Base-by-base conservation (phyloP, 2,888 invertebrate genomes). In the Endotricha flammealis region DNA sequence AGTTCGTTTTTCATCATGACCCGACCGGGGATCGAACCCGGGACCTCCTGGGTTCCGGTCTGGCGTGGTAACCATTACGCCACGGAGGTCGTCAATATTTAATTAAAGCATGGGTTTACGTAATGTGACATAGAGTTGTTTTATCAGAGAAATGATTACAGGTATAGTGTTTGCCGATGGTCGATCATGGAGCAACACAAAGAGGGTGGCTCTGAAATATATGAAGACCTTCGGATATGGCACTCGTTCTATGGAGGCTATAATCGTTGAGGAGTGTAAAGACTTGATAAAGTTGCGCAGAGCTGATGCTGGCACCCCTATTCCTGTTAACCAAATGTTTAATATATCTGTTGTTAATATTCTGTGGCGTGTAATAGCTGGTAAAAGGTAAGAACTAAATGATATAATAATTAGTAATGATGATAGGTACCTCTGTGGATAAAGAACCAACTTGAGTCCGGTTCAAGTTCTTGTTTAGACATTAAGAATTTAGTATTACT, bases 161-260 rank as follows among this genome's bases (percentile, higher is more conserved):
- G 92, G 93, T 0, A 73, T 93, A 16, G 88, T 92, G 1, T 93
- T 93, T 57, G 87, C 89, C 4, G 93, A 94, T 39, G 93, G 93
- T 0, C 56, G 72, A 0, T 67, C 85, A 4, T 93, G 93, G 92
- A 78, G 75, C 6, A 88, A 88, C 39, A 91, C 91, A 31, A 88
- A 92, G 12, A 88, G 89, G 38, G 90, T 92, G 41, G 90, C 90
- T 0, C 62, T 92, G 31, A 90, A 89, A 52, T 90, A 91, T 51
- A 64, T 93, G 13, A 89, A 89, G 42, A 86, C 80, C 36, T 90
- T 92, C 37, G 92, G 93, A 0, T 88, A 90, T 31, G 91, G 92
- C 2, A 86, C 88, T 9, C 78, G 81, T 4, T 68, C 77, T 20
- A 91, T 92, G 91, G 90, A 90, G 42, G 68, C 77, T n/a, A 83